These are phyloP conservation scores for Hemicentrotus pulcherrimus DNA, from an alignment of 35 echinoderm and acorn worm genomes.

Conservation along the genomic window DNA sequence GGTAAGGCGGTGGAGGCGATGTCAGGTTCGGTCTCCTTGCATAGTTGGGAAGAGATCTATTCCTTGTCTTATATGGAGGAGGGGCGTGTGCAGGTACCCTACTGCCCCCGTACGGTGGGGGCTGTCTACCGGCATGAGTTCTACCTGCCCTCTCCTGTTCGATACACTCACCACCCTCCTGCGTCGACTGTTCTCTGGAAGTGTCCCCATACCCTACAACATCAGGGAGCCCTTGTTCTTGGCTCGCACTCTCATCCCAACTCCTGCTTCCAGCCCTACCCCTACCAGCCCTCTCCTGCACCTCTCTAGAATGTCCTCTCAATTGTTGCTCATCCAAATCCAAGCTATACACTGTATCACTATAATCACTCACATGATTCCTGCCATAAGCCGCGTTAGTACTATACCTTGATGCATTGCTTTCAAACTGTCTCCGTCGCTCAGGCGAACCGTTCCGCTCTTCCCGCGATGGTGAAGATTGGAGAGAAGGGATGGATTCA, in stretches of 20 bases:
- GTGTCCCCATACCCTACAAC: neutral
- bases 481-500: neutral
- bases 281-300: neutral
- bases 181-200: constrained; percentile 3
- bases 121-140: neutral
- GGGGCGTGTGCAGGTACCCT: constrained; percentile 37
- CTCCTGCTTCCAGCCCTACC: constrained; percentile 27
- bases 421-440: neutral
- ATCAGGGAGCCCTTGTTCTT: constrained; percentile 11
- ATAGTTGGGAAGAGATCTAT: constrained; percentile 40
- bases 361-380: neutral
- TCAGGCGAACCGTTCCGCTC: neutral
- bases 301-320: neutral
- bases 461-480: neutral
- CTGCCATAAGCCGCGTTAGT: neutral
- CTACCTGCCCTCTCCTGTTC: neutral
- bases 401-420: neutral
- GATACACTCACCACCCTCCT: too few relatives aligned
- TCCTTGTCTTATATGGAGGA: constrained; percentile 25
- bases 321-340: neutral
- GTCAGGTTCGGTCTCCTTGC: constrained; percentile 12
- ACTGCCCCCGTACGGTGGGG: constrained; percentile 7
- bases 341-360: neutral
- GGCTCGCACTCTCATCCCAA: constrained; percentile 22
- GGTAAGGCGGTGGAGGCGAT: constrained; percentile 26